Evolutionary conservation across 64 coral and sea anemone species (phyloP).

Genomic region (Montipora cactus): DNA sequence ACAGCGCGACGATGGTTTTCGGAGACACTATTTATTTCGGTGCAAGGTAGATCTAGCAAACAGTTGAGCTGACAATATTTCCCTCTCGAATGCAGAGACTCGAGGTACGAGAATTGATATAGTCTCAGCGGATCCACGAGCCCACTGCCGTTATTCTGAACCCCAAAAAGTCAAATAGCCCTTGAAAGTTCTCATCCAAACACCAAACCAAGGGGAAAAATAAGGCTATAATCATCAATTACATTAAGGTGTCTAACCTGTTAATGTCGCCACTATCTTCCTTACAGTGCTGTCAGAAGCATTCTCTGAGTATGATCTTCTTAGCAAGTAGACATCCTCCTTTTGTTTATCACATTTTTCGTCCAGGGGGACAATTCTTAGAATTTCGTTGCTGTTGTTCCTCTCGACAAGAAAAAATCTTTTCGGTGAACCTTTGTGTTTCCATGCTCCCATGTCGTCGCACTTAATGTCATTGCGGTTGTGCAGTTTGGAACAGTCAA

Average conservation of each 20-base stretch:
- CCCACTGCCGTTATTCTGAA: too few relatives aligned
- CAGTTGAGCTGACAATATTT: too few relatives aligned
- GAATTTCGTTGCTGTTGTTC: background rate
- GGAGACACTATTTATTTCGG: too few relatives aligned
- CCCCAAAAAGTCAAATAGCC: too few relatives aligned
- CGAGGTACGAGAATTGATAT: too few relatives aligned
- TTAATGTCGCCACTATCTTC: slow-evolving; percentile 35
- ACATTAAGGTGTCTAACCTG: slow-evolving; percentile 6
- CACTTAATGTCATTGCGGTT: slow-evolving; percentile 15
- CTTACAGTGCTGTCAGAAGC: slow-evolving; percentile 19
- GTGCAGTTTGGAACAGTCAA: slow-evolving; percentile 25
- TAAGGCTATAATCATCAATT: background rate
- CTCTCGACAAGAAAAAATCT: background rate
- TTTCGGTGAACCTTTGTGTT: slow-evolving; percentile 64
- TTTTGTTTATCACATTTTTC: background rate
- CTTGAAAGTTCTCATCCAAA: background rate
- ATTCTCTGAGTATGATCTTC: slow-evolving; percentile 33
- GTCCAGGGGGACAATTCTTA: background rate
- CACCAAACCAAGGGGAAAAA: background rate
- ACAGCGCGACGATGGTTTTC: too few relatives aligned
- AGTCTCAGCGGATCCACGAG: too few relatives aligned
- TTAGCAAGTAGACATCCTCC: slow-evolving; percentile 22
- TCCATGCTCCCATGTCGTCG: slow-evolving; percentile 29
- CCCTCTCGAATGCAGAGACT: too few relatives aligned
- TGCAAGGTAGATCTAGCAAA: too few relatives aligned